Evolutionary conservation across 2,888 invertebrate genomes (phyloP).

Genomic region (Kuschelorhynchus macadamiae): DNA sequence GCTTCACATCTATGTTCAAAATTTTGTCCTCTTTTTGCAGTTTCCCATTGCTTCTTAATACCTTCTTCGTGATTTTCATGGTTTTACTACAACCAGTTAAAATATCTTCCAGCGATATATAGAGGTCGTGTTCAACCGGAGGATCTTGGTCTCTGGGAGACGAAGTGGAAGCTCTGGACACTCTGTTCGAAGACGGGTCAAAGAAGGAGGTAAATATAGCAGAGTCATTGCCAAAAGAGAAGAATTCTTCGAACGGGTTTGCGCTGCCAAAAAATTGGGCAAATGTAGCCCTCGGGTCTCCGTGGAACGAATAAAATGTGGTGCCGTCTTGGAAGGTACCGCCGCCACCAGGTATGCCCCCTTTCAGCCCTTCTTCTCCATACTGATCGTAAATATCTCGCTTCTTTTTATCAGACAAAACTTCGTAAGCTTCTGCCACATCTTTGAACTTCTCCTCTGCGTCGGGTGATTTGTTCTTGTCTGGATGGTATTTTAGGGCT

Average conservation of each 20-base stretch:
- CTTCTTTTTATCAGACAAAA: constrained; percentile 94
- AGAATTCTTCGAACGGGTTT: constrained; percentile 91
- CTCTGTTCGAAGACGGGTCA: neutral
- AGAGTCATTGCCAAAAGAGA: constrained; percentile 72
- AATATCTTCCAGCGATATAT: constrained; percentile 92
- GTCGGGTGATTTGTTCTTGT: constrained; percentile 93
- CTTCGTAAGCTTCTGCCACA: constrained; percentile 94
- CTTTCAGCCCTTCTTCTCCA: constrained; percentile 93
- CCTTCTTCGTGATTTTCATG: constrained; percentile 95
- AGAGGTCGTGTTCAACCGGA: constrained; percentile 90
- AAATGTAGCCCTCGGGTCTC: constrained; percentile 95
- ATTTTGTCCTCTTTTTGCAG: constrained; percentile 91
- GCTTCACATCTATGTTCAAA: constrained; percentile 90
- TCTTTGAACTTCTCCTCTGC: constrained; percentile 96
- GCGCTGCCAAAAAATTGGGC: constrained; percentile 96
- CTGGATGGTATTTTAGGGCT: constrained; percentile 97
- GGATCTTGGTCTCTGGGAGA: constrained; percentile 84
- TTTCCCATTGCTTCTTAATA: constrained; percentile 83
- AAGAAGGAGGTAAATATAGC: constrained; percentile 17
- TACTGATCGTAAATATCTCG: constrained; percentile 92
- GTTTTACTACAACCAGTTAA: constrained; percentile 88
- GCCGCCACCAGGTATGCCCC: constrained; percentile 69
- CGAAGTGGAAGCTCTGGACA: constrained; percentile 59
- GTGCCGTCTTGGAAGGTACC: constrained; percentile 73
- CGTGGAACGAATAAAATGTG: constrained; percentile 89